Base-by-base conservation (phyloP, 2,888 invertebrate species). In the Drosophila algonquin region DNA sequence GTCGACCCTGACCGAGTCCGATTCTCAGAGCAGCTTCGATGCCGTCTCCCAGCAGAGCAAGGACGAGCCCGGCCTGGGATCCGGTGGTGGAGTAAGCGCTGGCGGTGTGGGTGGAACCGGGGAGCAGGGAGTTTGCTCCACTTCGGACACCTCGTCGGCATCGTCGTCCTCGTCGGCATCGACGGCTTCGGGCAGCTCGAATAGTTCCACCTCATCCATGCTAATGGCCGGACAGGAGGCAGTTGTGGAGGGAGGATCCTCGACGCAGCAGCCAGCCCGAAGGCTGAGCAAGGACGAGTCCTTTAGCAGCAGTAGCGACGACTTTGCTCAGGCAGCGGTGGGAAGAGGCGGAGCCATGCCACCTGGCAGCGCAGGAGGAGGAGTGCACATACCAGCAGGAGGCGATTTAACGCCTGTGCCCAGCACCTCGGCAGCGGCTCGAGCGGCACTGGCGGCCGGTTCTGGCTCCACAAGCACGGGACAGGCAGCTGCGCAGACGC, bases 241-340 rank as follows among this genome's bases (percentile, higher is more conserved):
- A 7, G 44, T 24, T 51, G 74, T 61, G 12, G 59, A 30, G 8
- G 30, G 30, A 30, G 30, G 30, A 7, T 30, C 30, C 30, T 30
- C 35, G 21, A 12, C 18, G 21, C 54, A 58, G 46, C 58, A 59
- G 8, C 44, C 54, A 72, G 86, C 18, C 21, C 93, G 95, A 16
- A 93, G 96, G 60, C 93, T 95, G 35, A 96, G 96, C 46, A 96
- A 96, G 91, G 96, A 96, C 89, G 97, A 96, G 88, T 96, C 96
- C 1, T 94, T 95, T 27, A 96, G 95, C 12, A 96, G 94, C 51
- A 95, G 94, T 21, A 95, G 95, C 59, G 98, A 98, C 92, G 98
- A 98, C 87, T 98, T 96, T 90, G 96, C 77, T 1, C 79, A 59
- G 64, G 75, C 50, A 63, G 75, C 50, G 2, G 27, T 47, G 3